Conservation (phyloP, 1,140 invertebrate genomes). For the Aphidius gifuensis region DNA sequence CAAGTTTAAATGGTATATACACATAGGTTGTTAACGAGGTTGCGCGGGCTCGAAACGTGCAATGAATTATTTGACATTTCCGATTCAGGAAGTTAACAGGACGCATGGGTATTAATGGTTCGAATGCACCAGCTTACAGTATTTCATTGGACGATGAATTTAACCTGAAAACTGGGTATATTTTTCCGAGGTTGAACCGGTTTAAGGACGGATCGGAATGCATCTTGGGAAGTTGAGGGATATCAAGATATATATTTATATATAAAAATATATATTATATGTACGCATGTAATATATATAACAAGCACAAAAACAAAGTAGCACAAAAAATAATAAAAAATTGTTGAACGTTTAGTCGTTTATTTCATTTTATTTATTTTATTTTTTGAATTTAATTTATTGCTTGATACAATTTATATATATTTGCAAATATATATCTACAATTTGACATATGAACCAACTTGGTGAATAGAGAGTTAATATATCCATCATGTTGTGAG, state of each 20-base stretch:
- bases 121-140: background rate
- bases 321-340: too few relatives aligned
- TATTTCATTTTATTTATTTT: too few relatives aligned
- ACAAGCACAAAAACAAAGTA: too few relatives aligned
- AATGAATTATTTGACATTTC: slow-evolving; percentile 20
- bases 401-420: too few relatives aligned
- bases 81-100: slow-evolving; percentile 17
- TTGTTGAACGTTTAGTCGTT: too few relatives aligned
- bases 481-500: too few relatives aligned
- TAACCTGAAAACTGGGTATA: slow-evolving; percentile 19
- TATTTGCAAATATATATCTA: too few relatives aligned
- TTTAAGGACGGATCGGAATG: slow-evolving; percentile 15
- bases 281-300: too few relatives aligned
- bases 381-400: too few relatives aligned
- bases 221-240: slow-evolving; percentile 9
- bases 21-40: slow-evolving; percentile 4
- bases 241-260: slow-evolving; percentile 4
- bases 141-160: slow-evolving; percentile 10
- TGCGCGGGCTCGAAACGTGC: slow-evolving; percentile 15
- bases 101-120: slow-evolving; percentile 11
- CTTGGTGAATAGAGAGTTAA: too few relatives aligned
- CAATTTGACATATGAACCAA: too few relatives aligned
- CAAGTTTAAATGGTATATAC: background rate
- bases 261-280: too few relatives aligned
- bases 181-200: slow-evolving; percentile 13